Percentiles rank a stretch among this genome's conserved stretches.
Conservation (phyloP, 1,140 invertebrate species). For the Bombus polaris region DNA sequence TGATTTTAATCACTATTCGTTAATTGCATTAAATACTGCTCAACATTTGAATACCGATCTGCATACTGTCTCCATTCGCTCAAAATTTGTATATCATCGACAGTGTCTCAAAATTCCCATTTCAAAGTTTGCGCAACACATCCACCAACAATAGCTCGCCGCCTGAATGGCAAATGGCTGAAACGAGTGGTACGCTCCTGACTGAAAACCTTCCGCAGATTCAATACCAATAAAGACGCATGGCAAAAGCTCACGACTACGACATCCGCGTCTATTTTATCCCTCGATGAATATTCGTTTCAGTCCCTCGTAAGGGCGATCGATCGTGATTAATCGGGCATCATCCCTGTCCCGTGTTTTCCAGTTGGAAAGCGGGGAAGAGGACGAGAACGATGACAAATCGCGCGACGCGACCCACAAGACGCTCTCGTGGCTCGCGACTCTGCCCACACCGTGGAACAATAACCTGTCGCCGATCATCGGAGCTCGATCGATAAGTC, state of each 20-base stretch:
- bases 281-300: background rate
- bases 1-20: too few species aligned
- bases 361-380: background rate
- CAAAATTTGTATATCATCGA: too few species aligned
- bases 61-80: too few species aligned
- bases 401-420: conserved; percentile 43
- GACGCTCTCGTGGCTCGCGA: conserved; percentile 54
- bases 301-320: background rate
- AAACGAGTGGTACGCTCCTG: background rate
- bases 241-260: background rate
- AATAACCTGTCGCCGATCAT: conserved; percentile 66
- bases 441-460: conserved; percentile 50
- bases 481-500: conserved; percentile 60
- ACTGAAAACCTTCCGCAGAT: background rate
- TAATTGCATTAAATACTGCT: too few species aligned
- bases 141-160: background rate
- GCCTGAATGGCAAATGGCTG: background rate
- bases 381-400: conserved; percentile 72
- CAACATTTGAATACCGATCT: too few species aligned
- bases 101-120: too few species aligned
- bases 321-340: conserved; percentile 49
- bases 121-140: background rate
- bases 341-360: conserved; percentile 35
- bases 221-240: background rate
- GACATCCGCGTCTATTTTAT: conserved; percentile 6